phyloP scores from a whole-genome alignment of 2,113 vertebrate genomes.

The Brevimyrus niger region DNA sequence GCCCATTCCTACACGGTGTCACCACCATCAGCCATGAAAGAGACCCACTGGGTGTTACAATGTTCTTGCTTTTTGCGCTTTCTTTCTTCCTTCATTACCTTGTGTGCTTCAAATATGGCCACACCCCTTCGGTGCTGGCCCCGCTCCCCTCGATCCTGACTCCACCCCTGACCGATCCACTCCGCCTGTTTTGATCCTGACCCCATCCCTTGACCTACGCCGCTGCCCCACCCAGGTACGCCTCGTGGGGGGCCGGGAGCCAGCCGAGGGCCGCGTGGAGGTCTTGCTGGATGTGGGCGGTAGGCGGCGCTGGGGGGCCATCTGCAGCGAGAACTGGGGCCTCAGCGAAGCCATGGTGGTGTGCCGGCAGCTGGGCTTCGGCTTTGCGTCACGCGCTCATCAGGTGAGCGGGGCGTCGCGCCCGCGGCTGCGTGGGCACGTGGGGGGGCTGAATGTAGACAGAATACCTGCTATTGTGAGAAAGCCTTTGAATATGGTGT shows the following conservation, averaged over 20 bases:
- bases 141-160: background rate
- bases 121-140: background rate
- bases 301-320: conserved; percentile 68
- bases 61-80: background rate
- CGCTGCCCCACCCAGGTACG: conserved; percentile 65
- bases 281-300: conserved; percentile 73
- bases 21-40: background rate
- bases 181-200: background rate
- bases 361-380: conserved; percentile 84
- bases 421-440: background rate
- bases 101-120: background rate
- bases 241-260: conserved; percentile 74
- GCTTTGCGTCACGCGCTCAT: conserved; percentile 73
- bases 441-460: background rate
- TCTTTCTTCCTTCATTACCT: background rate
- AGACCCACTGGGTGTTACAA: background rate
- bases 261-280: conserved; percentile 79
- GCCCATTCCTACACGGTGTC: background rate
- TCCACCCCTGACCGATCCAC: background rate
- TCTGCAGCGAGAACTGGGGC: conserved; percentile 92
- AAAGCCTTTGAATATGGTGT: background rate
- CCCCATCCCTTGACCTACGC: background rate
- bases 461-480: background rate
- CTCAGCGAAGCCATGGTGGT: conserved; percentile 90
- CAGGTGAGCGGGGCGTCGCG: conserved; percentile 42